Base-by-base conservation (phyloP, 2,888 invertebrate genomes). In the Sinhomidia bicolor region DNA sequence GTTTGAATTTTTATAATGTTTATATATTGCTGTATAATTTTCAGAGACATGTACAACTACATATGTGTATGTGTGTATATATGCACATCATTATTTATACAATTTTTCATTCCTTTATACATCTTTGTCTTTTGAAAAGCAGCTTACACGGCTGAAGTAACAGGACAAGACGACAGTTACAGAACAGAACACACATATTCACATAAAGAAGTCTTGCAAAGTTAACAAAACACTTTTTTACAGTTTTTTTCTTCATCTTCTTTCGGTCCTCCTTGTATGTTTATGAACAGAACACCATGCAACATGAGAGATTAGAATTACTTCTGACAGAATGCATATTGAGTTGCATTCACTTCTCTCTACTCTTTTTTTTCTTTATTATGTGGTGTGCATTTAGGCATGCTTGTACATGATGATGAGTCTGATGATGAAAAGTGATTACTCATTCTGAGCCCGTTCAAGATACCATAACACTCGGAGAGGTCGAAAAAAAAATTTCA, bases 351-450 rank as follows among this genome's bases (percentile, higher is more conserved):
- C n/a, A 41, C 41, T 51, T 68, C 36, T 68, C 36, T 68, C n/a
- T n/a, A n/a, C n/a, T n/a, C n/a, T n/a, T n/a, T n/a, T n/a, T n/a
- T n/a, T n/a, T n/a, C 14, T 44, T 36, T 68, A 29, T 44, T 23
- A n/a, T 74, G 74, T 74, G 74, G 74, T 47, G 57, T 80, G 57
- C 79, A 68, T 26, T 74, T 76, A 29, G 17, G 36, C 32, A 47
- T 84, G 60, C 74, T n/a, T n/a, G n/a, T n/a, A 36, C 20, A 54
- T 51, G 68, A 54, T 54, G 80, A 80, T 68, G 65, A 68, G 10
- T 41, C 41, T 68, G 65, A 85, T 32, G 85, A 81, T 74, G 81
- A 87, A 87, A 87, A 87, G 86, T 87, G 86, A 81, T 87, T 87
- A 87, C 88, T 88, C 88, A 88, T 88, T 88, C 82, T 62, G 51